These are phyloP conservation scores for Tetrao urogallus DNA, from an alignment of 2,113 vertebrate species.

Conservation along the genomic window DNA sequence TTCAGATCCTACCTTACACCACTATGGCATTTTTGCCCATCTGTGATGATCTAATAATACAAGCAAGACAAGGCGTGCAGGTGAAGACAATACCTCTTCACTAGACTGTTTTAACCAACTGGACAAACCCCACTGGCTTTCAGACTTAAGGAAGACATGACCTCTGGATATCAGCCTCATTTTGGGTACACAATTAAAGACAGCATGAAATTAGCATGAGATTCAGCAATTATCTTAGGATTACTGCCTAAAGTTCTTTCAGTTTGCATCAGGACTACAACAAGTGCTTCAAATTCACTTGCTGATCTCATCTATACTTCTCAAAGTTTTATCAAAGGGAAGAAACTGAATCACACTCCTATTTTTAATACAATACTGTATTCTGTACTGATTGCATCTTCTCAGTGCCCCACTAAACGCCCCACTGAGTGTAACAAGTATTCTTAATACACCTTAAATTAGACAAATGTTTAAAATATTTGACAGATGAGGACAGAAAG, in stretches of 20 bases:
- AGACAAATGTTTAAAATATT: background rate
- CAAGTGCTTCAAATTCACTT: background rate
- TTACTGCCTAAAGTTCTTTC: background rate
- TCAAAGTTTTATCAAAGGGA: background rate
- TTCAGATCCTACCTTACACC: background rate
- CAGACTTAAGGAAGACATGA: background rate
- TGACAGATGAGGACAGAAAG: background rate
- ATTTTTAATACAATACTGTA: background rate
- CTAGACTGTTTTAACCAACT: background rate
- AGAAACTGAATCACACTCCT: background rate
- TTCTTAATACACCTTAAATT: background rate
- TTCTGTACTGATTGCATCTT: background rate
- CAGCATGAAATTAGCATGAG: background rate
- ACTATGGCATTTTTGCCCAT: too few species aligned
- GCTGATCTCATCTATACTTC: background rate
- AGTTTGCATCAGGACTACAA: background rate
- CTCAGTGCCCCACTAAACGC: too few species aligned
- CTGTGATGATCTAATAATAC: background rate
- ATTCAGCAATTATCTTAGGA: background rate
- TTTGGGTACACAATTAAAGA: background rate
- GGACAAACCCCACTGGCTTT: background rate
- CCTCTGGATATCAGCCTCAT: background rate
- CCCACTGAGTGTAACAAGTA: background rate
- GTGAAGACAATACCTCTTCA: background rate
- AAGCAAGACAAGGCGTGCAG: background rate